A percentile compares a stretch with the other conserved stretches of the same genome.
Conservation (phyloP, 1,140 invertebrate genomes). For the Lordiphosa mommai region DNA sequence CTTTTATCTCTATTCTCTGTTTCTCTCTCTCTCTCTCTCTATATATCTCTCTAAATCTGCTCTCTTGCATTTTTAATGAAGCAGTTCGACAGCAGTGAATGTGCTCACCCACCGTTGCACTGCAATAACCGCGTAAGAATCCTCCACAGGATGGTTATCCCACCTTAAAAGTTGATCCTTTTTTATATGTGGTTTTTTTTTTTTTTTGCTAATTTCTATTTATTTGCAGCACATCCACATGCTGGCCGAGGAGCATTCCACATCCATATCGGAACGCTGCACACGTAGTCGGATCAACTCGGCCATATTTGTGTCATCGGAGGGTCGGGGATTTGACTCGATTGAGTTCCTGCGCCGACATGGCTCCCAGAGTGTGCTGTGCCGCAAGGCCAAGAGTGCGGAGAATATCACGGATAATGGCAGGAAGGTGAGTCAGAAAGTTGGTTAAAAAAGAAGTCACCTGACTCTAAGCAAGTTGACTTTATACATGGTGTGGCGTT, state of each 20-base stretch:
- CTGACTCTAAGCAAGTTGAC: too few species aligned
- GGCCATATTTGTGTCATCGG: constrained; percentile 86
- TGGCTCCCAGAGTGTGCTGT: constrained; percentile 88
- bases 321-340: constrained; percentile 87
- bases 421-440: constrained; percentile 44
- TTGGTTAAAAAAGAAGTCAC: too few species aligned
- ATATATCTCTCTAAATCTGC: constrained; percentile 25
- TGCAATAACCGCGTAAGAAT: constrained; percentile 75
- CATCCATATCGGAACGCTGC: constrained; percentile 80
- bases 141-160: constrained; percentile 10
- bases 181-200: background rate
- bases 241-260: constrained; percentile 76
- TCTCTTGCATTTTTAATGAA: constrained; percentile 16
- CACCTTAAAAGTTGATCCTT: background rate
- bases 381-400: constrained; percentile 88
- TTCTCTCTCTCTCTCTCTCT: constrained; percentile 22
- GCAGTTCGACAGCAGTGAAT: constrained; percentile 78
- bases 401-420: constrained; percentile 83
- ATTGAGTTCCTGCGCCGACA: constrained; percentile 88
- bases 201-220: constrained; percentile 12
- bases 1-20: constrained; percentile 37
- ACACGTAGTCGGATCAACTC: constrained; percentile 87
- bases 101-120: constrained; percentile 78
- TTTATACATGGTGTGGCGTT: too few species aligned
- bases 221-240: constrained; percentile 84